Base-by-base conservation (phyloP, 2,113 vertebrate genomes). In the Vidua macroura region DNA sequence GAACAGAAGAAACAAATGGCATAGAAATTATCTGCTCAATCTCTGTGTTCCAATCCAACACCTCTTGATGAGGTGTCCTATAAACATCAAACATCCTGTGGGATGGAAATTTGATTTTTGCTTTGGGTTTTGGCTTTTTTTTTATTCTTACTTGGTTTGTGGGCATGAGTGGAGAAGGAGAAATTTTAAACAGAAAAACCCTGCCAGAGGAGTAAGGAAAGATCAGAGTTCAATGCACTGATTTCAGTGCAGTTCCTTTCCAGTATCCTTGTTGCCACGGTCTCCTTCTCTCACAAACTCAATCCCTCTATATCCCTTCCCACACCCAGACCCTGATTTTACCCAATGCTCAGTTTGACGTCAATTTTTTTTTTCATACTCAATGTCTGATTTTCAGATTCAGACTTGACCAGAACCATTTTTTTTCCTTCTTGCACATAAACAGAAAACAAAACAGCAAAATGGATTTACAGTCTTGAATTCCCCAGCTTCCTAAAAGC, bases 301-400 rank as follows among this genome's bases (percentile, higher is more conserved):
- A 9, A 46, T 55, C 44, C 33, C 6, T n/a, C 20, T 43, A 1
- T 0, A 1, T 56, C 22, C 30, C n/a, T 78, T 24, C 23, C 35
- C 30, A 52, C 4, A 1, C 11, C 6, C 28, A 68, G 44, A 37
- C 7, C 5, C 13, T 1, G 1, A 7, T 53, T 84, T 86, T 70
- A 44, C 27, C 39, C 64, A 39, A 41, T 41, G 10, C 37, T 79
- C 48, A 10, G 53, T 62, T 70, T 58, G 41, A 53, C 22, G 22
- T 14, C 52, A 85, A 3, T 59, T 20, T 46, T 85, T 59, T 58
- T 58, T 19, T 70, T 84, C 25, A 13, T 56, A 43, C 5, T 68
- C 33, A 7, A 2, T 53, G 9, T 59, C 28, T 63, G 11, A 58
- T 58, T 70, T 78, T 78, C 46, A 63, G 21, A 33, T 66, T 11